Percentiles rank a stretch among this genome's conserved stretches.
Conservation (phyloP, 2,113 vertebrate species). For the Bungarus multicinctus region DNA sequence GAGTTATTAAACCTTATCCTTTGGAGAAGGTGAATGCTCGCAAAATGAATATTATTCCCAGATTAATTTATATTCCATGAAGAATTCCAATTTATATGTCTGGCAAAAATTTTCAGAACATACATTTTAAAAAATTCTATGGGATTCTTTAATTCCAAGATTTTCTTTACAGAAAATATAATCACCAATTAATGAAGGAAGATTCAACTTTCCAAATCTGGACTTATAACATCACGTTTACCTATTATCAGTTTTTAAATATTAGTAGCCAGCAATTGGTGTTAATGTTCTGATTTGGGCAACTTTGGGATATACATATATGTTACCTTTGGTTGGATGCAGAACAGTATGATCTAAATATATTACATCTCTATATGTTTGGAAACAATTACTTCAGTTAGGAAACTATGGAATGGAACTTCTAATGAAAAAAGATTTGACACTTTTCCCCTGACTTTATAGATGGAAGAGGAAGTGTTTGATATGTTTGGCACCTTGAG, state of each 20-base stretch:
- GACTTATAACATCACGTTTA: background rate
- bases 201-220: background rate
- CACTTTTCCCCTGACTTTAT: background rate
- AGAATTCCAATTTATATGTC: background rate
- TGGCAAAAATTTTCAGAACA: background rate
- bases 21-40: background rate
- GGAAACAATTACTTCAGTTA: background rate
- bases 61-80: background rate
- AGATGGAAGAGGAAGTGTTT: background rate
- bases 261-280: background rate
- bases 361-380: background rate
- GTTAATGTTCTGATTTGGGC: background rate
- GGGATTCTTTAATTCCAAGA: background rate
- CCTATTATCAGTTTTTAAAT: background rate
- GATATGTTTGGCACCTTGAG: background rate
- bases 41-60: background rate
- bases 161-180: background rate
- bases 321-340: background rate
- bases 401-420: background rate
- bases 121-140: background rate
- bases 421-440: background rate
- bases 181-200: background rate
- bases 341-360: background rate
- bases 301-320: background rate
- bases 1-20: background rate